Evolutionary conservation across 1,140 invertebrate species (phyloP).

Genomic region (Drosophila sp.): DNA sequence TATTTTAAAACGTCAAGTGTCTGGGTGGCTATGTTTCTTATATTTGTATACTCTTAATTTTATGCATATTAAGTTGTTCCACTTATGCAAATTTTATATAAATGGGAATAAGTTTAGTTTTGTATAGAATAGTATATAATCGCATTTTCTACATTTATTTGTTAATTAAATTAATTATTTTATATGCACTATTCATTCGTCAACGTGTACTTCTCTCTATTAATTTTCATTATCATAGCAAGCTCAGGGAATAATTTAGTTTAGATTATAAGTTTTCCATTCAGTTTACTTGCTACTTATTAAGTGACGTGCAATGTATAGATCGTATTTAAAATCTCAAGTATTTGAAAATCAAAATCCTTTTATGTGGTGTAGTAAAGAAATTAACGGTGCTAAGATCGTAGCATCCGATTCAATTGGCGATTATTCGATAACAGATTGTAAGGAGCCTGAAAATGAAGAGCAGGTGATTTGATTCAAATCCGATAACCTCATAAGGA

Average conservation of each 20-base stretch:
- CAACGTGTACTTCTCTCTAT: not conserved
- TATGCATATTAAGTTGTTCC: no score
- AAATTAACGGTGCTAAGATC: not conserved
- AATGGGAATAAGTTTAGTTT: no score
- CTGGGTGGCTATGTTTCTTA: not conserved
- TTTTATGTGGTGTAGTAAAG: conserved; percentile 27
- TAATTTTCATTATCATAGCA: not conserved
- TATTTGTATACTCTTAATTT: not conserved
- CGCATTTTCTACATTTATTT: no score
- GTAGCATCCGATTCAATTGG: conserved; percentile 1
- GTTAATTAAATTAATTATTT: no score
- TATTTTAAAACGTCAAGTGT: not conserved
- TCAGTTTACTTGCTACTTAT: not conserved
- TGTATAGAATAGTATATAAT: no score
- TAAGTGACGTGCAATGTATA: conserved; percentile 17
- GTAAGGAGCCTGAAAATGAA: not conserved
- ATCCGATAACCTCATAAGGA: no score
- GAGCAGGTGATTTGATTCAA: conserved; percentile 19
- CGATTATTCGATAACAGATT: not conserved
- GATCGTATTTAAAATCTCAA: conserved; percentile 37
- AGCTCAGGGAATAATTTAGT: not conserved
- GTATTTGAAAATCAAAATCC: conserved; percentile 34
- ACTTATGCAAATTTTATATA: no score
- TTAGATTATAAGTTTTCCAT: not conserved
- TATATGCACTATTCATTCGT: no score